Percentiles rank a stretch among this genome's conserved stretches.
phyloP scores from a whole-genome alignment of 1,140 invertebrate genomes.

The Ptiloglossa arizonensis region DNA sequence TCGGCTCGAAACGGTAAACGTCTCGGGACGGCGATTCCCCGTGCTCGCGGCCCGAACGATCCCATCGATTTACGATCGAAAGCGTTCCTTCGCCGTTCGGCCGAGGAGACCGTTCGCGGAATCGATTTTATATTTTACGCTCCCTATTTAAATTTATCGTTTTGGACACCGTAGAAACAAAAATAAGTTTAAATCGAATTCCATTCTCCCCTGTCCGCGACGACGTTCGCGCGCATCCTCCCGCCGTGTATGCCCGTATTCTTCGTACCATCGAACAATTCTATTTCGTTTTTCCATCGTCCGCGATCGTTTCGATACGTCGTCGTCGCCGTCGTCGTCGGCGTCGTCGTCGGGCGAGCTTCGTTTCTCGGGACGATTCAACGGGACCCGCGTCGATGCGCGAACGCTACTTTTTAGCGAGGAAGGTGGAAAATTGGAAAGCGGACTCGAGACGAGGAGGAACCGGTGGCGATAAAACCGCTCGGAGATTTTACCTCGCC shows the following conservation, averaged over 20 bases:
- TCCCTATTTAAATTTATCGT: constrained; percentile 76
- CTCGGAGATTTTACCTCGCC: too few species aligned
- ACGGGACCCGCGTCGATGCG: constrained; percentile 18
- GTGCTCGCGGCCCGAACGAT: too few species aligned
- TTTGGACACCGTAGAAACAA: constrained; percentile 76
- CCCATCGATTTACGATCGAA: too few species aligned
- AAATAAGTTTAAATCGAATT: constrained; percentile 80
- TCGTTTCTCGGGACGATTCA: constrained; percentile 22
- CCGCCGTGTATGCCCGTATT: constrained; percentile 38
- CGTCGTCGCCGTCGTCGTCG: constrained; percentile 1
- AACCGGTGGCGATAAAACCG: too few species aligned
- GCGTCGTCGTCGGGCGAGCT: neutral
- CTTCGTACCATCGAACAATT: constrained; percentile 53
- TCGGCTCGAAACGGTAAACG: constrained; percentile 21
- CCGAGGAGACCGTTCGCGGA: constrained; percentile 57
- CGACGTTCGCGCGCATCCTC: constrained; percentile 35
- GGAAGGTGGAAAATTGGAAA: neutral
- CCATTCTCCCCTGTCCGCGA: constrained; percentile 31
- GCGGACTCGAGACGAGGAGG: neutral
- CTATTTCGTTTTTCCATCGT: constrained; percentile 36
- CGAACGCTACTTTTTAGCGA: neutral
- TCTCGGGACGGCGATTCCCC: neutral
- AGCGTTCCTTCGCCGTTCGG: too few species aligned
- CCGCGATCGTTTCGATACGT: constrained; percentile 30
- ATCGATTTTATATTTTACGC: constrained; percentile 78